A percentile compares a stretch with the other conserved stretches of the same genome.
phyloP scores from a whole-genome alignment of 2,888 invertebrate genomes.

The Drosophila melanocephala region DNA sequence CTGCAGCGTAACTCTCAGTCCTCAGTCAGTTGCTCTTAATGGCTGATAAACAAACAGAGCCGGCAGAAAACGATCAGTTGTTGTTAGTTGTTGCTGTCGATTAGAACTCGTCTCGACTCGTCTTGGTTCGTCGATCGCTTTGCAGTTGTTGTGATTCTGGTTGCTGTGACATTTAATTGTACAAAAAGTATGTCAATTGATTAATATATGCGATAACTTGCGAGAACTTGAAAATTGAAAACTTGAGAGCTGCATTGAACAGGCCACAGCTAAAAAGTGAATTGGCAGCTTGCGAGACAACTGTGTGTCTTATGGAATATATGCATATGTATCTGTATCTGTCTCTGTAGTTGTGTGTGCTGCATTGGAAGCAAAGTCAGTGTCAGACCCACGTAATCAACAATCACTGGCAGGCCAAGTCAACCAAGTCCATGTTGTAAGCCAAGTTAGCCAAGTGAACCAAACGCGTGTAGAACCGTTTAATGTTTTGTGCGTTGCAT shows the following conservation, averaged over 20 bases:
- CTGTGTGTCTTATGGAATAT: not conserved
- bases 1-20: not conserved
- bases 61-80: constrained; percentile 55
- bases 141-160: constrained; percentile 2
- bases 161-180: constrained; percentile 25
- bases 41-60: constrained; percentile 38
- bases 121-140: not conserved
- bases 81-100: constrained; percentile 38
- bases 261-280: constrained; percentile 43
- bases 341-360: not conserved
- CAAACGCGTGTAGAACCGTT: constrained; percentile 47
- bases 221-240: not conserved
- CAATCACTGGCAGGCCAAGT: constrained; percentile 17
- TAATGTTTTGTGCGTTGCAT: constrained; percentile 63
- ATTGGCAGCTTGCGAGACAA: constrained; percentile 34
- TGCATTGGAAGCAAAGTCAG: constrained; percentile 48
- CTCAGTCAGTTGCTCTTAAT: constrained; percentile 10
- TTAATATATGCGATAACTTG: constrained; percentile 22
- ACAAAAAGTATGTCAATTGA: constrained; percentile 55
- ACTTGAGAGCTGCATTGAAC: constrained; percentile 3
- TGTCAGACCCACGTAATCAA: constrained; percentile 43
- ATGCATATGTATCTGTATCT: not conserved
- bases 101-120: constrained; percentile 21
- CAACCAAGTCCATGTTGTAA: constrained; percentile 12
- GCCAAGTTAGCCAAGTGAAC: constrained; percentile 21